phyloP scores from a whole-genome alignment of 2,888 invertebrate genomes.

The Athetis lepigone region DNA sequence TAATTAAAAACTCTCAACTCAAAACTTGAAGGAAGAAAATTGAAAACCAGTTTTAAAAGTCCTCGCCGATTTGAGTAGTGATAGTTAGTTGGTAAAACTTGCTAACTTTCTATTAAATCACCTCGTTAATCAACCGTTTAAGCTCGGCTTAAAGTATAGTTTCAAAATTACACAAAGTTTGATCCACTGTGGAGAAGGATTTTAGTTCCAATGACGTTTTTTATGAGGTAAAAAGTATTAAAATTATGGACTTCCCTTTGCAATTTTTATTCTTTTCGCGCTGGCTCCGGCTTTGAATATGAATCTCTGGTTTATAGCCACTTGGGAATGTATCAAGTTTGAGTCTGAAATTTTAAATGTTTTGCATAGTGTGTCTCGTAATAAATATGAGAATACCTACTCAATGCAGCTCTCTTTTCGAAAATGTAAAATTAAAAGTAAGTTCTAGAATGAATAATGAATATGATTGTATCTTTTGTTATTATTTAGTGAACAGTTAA shows the following conservation, averaged over 20 bases:
- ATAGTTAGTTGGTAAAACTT: slow-evolving; percentile 68
- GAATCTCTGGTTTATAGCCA: slow-evolving; percentile 59
- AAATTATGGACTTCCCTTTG: slow-evolving; percentile 46
- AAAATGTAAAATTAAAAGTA: slow-evolving; percentile 31
- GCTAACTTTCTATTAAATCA: slow-evolving; percentile 71
- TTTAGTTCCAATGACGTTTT: slow-evolving; percentile 59
- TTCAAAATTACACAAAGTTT: slow-evolving; percentile 77
- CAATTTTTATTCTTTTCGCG: slow-evolving; percentile 54
- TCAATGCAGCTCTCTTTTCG: slow-evolving; percentile 38
- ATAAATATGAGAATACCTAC: slow-evolving; percentile 47
- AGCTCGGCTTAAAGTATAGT: slow-evolving; percentile 78
- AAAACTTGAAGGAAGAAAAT: slow-evolving; percentile 51
- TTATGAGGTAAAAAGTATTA: slow-evolving; percentile 58
- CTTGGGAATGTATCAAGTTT: slow-evolving; percentile 53
- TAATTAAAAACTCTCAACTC: slow-evolving; percentile 57
- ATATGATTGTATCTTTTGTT: background rate
- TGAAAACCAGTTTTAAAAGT: slow-evolving; percentile 59
- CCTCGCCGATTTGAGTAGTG: slow-evolving; percentile 56
- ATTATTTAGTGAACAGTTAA: background rate
- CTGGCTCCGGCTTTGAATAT: slow-evolving; percentile 43
- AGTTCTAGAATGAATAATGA: slow-evolving; percentile 10
- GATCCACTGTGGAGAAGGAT: slow-evolving; percentile 62
- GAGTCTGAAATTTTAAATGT: slow-evolving; percentile 54
- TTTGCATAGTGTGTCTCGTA: slow-evolving; percentile 49
- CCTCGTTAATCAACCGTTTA: slow-evolving; percentile 82